Evolutionary conservation across 2,797 vertebrate genomes (phyloP), one percentile per base, ranked within the genome.

Genomic region (Petrocephalus sullivani): DNA sequence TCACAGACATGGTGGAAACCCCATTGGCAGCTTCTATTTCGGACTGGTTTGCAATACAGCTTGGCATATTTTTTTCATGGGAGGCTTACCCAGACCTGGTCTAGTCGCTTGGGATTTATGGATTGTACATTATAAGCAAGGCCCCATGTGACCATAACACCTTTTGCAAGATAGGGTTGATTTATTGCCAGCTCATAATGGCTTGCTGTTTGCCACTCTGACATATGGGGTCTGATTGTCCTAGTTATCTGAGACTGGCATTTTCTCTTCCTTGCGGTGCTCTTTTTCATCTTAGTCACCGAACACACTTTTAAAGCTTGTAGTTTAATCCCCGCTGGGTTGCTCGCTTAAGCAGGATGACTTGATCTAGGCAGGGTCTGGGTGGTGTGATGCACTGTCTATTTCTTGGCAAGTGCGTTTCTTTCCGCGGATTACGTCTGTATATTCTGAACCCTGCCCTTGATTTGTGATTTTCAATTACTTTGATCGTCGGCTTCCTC

Each of bases 251-350:
- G 75, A 81, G 41, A 81, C 41, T 81, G 41, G 9, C 41, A 49
- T 81, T 81, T 81, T 81, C 75, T 81, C 75, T 21, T 49, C 37
- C 33, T 49, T 3, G 41, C 37, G 21, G 19, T 14, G 41, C 7
- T 81, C 75, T 81, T 49, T 81, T 81, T 81, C 75, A 81, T 81
- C 75, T 81, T 81, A 81, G 75, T 81, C 75, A 81, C 75, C 9
- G 37, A 81, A 81, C 75, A 81, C 37, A n/a, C 75, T 81, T 49
- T 81, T 81, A 49, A 81, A 49, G 75, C 75, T 81, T 49, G 75
- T 81, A 81, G 41, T 81, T 81, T 81, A 81, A 81, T 81, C 41
- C 41, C 75, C 0, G 19, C 8, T 21, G 41, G 41, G 41, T 16
- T 81, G 75, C 41, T 49, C 49, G 75, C 75, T 81, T 81, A 81